phyloP scores from a whole-genome alignment of 2,113 vertebrate genomes.

The Gavialis gangeticus region DNA sequence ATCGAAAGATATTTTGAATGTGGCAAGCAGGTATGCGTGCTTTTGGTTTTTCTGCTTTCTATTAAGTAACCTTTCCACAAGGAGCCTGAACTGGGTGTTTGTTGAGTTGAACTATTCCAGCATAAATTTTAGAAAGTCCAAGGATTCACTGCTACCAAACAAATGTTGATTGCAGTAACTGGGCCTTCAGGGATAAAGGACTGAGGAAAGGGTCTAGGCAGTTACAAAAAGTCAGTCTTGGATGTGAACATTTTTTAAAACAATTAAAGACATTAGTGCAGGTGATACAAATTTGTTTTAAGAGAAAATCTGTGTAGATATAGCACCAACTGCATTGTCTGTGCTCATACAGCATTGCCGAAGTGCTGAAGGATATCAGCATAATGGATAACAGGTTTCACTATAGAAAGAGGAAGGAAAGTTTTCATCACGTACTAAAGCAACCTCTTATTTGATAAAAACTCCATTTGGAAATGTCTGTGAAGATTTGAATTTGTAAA shows the following conservation, averaged over 20 bases:
- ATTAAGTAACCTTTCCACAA: neutral
- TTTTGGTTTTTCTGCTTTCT: neutral
- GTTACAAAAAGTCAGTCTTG: neutral
- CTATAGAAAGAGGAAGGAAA: neutral
- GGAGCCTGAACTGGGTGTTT: neutral
- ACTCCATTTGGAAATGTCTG: neutral
- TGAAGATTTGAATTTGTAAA: neutral
- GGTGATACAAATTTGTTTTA: neutral
- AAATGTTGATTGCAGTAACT: neutral
- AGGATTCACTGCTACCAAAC: neutral
- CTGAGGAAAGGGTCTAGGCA: neutral
- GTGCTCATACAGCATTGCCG: neutral
- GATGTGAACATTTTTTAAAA: neutral
- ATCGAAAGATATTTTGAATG: neutral
- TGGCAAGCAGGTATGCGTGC: neutral
- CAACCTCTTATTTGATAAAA: neutral
- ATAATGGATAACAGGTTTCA: neutral
- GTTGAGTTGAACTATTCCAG: neutral
- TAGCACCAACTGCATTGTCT: neutral
- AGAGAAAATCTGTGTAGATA: neutral
- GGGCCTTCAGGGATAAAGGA: neutral
- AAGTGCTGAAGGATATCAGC: neutral
- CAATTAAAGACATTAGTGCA: neutral
- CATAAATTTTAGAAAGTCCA: neutral
- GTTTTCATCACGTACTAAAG: neutral